Evolutionary conservation across 2,113 vertebrate species (phyloP).

Genomic region (Nycticebus coucang): DNA sequence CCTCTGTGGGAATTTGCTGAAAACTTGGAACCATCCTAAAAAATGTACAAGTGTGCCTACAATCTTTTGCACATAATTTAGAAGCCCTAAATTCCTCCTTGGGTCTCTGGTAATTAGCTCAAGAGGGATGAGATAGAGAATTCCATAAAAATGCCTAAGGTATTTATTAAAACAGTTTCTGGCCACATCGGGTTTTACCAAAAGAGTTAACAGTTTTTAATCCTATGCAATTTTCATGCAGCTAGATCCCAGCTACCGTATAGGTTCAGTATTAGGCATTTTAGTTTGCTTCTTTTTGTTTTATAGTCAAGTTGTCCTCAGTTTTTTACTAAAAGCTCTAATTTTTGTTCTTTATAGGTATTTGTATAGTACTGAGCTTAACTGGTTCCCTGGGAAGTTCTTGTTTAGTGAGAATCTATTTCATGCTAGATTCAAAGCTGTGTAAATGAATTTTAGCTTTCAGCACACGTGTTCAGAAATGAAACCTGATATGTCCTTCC

Average conservation of each 20-base stretch:
- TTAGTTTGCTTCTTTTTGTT: neutral
- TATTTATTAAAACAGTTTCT: neutral
- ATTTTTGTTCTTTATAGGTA: neutral
- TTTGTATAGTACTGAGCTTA: neutral
- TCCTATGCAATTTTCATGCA: neutral
- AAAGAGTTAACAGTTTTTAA: neutral
- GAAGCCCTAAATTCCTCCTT: neutral
- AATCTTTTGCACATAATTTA: neutral
- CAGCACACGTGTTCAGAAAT: neutral
- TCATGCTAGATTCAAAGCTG: neutral
- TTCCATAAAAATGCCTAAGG: neutral
- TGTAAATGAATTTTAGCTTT: neutral
- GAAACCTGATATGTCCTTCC: neutral
- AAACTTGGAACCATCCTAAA: too few relatives aligned
- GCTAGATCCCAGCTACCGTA: neutral
- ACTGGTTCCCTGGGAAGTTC: neutral
- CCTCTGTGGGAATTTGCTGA: too few relatives aligned
- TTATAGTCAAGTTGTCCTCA: neutral
- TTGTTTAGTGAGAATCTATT: neutral
- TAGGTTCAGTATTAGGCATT: neutral
- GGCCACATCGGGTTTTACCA: neutral
- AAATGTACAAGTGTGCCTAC: too few relatives aligned
- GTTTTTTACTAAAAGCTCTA: neutral
- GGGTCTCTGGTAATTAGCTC: neutral
- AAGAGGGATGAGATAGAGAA: neutral